These are phyloP conservation scores for Thinocorus orbignyianus DNA, from an alignment of 2,113 vertebrate genomes.

Conservation along the genomic window DNA sequence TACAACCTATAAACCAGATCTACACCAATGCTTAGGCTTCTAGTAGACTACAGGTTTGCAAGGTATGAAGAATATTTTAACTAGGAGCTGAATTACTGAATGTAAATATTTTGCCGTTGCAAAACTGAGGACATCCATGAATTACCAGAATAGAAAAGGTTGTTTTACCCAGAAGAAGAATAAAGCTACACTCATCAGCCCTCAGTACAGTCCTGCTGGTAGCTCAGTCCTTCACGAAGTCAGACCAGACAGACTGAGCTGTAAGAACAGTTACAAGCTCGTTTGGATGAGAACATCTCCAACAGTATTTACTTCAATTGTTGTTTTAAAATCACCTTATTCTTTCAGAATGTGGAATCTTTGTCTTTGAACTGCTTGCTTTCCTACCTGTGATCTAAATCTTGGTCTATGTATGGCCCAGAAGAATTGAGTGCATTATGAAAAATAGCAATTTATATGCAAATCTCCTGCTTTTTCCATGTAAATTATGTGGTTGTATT, in stretches of 20 bases:
- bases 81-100: background rate
- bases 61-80: background rate
- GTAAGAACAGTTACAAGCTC: background rate
- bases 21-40: background rate
- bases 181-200: background rate
- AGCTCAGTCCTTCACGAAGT: background rate
- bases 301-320: background rate
- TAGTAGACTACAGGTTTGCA: background rate
- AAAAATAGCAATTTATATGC: constrained; percentile 7
- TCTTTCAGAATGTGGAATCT: background rate
- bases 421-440: background rate
- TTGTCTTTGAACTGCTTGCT: background rate
- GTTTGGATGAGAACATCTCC: background rate
- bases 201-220: background rate
- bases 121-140: background rate
- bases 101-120: background rate
- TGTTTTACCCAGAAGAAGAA: background rate
- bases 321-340: background rate
- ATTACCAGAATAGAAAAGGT: background rate
- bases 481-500: background rate
- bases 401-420: background rate
- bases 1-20: background rate
- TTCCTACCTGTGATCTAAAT: background rate
- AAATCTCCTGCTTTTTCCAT: background rate
- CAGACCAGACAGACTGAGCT: background rate